Base-by-base conservation (phyloP, 2,113 vertebrate genomes). In the Mormyrus lacerda region DNA sequence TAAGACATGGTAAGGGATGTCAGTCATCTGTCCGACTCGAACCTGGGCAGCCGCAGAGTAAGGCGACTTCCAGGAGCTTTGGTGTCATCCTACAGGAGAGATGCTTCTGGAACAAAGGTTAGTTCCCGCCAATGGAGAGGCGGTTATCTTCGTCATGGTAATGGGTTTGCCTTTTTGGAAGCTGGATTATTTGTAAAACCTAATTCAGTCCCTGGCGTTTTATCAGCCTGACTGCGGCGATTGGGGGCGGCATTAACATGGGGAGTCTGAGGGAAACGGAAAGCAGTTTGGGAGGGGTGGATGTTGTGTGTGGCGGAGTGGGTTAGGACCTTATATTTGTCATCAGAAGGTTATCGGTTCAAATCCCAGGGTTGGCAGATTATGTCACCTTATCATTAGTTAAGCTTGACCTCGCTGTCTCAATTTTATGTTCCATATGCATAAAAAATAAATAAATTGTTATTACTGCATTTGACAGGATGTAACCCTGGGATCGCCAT, bases 121-220 rank as follows among this genome's bases (percentile, higher is more conserved):
- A 91, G 90, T 90, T 92, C 89, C 92, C 88, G 89, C 89, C 92
- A 89, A 88, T 87, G 90, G 91, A 91, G 91, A 94, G 92, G 94
- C 93, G 95, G 94, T 95, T 96, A 95, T 96, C 95, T 94, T 95
- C 94, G 94, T 95, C 94, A 95, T 95, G 93, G 95, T 96, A 95
- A 96, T 96, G 95, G 95, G 93, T 95, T 95, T 95, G 95, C 94
- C 94, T 94, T 93, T 93, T 91, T 94, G 94, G 94, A 95, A 95
- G 95, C 93, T 90, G 94, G 95, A 95, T 96, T 91, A 95, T 95
- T 95, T 90, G 92, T 95, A 95, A 94, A 95, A 94, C 92, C 94
- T 95, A 94, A 94, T 95, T 95, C 94, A 93, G 93, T 92, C 93
- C 83, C 92, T 92, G 93, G 91, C 93, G 95, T 58, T 95, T 96